Evolutionary conservation across 1,140 invertebrate genomes (phyloP), one percentile per base, ranked within the genome.

Genomic region (Aphaenogaster rudis): DNA sequence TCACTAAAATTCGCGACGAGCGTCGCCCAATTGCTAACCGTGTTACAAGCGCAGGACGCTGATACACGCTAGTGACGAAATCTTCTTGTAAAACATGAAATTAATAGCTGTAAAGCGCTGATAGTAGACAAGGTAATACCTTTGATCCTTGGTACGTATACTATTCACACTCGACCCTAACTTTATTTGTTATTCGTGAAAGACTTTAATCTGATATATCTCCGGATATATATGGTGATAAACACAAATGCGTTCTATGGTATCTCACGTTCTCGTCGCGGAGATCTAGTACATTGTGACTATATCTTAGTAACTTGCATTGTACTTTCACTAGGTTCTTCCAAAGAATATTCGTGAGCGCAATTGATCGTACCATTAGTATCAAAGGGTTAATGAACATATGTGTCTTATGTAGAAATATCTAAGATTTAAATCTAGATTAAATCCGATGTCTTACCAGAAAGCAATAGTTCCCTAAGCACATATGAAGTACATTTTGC

Each of bases 31-130:
- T 57, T 17, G 28, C 36, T 57, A 72, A 71, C 17, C 64, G 86
- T 64, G 67, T 82, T 86, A 69, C 13, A 33, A 87, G 86, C 86
- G 86, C 86, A 48, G 86, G 86, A 87, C 86, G 86, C 78, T 82
- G 50, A 82, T 21, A 79, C 66, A 71, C 50, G 50, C 59, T 33
- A 71, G 33, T 36, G 28, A 82, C 39, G 17, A 71, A 69, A 78
- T 74, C 42, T 50, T 79, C 45, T 78, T 15, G 54, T 48, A 48
- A 80, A 52, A 54, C 45, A 71, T n/a, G 7, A 81, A 82, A 72
- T 72, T 33, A 45, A 82, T 59, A 82, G 28, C 67, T 7, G 66
- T n/a, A 67, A 59, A 45, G 13, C 33, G 48, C 78, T 59, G 71
- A 59, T 52, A 48, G 9, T 82, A 82, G 39, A 72, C 50, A 72